phyloP scores from a whole-genome alignment of 2,888 invertebrate species.

The Petrolisthes manimaculis region DNA sequence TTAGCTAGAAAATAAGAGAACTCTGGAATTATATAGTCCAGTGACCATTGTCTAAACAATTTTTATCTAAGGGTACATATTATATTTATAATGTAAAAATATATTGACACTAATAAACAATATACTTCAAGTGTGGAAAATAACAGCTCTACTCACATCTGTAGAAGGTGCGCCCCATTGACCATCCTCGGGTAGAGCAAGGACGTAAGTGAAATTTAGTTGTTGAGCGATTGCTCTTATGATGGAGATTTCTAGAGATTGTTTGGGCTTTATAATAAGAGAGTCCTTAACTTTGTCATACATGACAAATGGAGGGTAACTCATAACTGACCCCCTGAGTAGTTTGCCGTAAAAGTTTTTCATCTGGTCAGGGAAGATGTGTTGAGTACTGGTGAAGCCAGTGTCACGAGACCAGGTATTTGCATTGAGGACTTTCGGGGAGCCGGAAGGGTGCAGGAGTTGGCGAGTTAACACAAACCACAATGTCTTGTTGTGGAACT shows the following conservation, averaged over 20 bases:
- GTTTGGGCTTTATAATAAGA: background rate
- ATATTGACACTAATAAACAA: background rate
- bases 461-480: no score
- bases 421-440: no score
- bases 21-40: no score
- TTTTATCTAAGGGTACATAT: no score
- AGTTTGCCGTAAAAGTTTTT: background rate
- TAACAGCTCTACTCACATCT: background rate
- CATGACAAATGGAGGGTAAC: background rate
- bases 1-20: no score
- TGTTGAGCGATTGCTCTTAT: background rate
- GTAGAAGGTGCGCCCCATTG: background rate
- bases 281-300: background rate
- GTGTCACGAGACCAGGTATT: background rate
- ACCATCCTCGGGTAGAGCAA: background rate
- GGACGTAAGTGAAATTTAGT: background rate
- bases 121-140: background rate
- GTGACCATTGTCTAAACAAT: no score
- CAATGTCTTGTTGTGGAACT: no score
- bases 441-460: no score
- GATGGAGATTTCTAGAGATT: background rate
- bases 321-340: background rate
- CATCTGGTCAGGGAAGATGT: background rate
- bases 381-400: background rate
- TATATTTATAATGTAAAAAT: no score